phyloP scores from a whole-genome alignment of 2,113 vertebrate species.

The Gymnogyps californianus region DNA sequence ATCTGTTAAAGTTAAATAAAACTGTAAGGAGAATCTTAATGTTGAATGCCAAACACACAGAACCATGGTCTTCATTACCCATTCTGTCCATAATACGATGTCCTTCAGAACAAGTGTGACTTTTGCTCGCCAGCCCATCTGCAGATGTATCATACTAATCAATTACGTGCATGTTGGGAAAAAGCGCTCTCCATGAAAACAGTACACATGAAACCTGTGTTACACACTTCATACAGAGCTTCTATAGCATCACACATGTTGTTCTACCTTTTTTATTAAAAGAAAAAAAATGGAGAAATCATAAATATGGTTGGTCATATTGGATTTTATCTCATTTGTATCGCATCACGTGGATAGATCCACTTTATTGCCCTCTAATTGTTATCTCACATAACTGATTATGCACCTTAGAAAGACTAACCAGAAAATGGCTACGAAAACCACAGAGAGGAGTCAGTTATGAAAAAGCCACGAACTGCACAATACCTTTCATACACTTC shows the following conservation, averaged over 20 bases:
- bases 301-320: fast-evolving
- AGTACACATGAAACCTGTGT: neutral
- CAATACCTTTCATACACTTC: neutral
- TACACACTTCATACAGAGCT: neutral
- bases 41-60: neutral
- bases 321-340: neutral
- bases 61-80: neutral
- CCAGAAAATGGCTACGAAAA: neutral
- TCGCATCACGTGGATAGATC: neutral
- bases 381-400: neutral
- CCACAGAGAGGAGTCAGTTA: neutral
- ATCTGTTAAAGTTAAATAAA: neutral
- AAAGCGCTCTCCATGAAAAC: neutral
- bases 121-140: neutral
- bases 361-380: neutral
- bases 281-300: neutral
- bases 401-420: neutral
- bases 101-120: neutral
- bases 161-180: neutral
- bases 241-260: fast-evolving
- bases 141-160: neutral
- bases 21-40: neutral
- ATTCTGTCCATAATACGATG: fast-evolving
- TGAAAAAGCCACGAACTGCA: neutral
- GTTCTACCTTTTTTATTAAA: neutral